Base-by-base conservation (phyloP, 2,888 invertebrate genomes). In the Syrphus vitripennis region DNA sequence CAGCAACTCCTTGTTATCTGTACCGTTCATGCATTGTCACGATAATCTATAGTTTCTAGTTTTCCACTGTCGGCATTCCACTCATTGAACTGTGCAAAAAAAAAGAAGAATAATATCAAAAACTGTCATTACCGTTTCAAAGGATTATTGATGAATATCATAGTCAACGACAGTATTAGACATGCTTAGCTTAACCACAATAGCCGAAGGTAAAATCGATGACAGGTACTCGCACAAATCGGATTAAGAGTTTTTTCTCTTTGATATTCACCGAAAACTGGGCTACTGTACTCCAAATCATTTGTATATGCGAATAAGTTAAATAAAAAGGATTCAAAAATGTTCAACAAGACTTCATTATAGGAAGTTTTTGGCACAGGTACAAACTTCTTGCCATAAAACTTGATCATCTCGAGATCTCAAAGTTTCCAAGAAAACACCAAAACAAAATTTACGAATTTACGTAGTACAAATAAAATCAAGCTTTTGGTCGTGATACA, bases 131-230 rank as follows among this genome's bases (percentile, higher is more conserved):
- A 31, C 40, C 61, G 69, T 57, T 63, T 31, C 7, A 83, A 79
- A 75, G 76, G 79, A 83, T 83, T 83, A 83, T 83, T 79, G 79
- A 83, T 83, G 69, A n/a, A 79, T 70, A 42, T 26, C 59, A n/a
- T n/a, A 31, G 37, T 74, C 26, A 9, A 31, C n/a, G 65, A 14
- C 61, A 75, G 37, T 53, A 45, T 61, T 78, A 61, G 24, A 55
- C 31, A 37, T 45, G 34, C 42, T 42, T 29, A 63, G 12, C 26
- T 40, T 14, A 71, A 57, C 63, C 48, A 78, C 74, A 79, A 83
- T 79, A 69, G 72, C 40, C 45, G 21, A 40, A 40, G 19, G 45
- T 34, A 48, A 84, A 50, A 59, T 31, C 84, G 67, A 61, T 61
- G 71, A 71, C 80, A 79, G 75, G 78, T 69, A 55, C 19, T 53